Conservation (phyloP, 2,797 vertebrate genomes). For the Neoniphon sammara region DNA sequence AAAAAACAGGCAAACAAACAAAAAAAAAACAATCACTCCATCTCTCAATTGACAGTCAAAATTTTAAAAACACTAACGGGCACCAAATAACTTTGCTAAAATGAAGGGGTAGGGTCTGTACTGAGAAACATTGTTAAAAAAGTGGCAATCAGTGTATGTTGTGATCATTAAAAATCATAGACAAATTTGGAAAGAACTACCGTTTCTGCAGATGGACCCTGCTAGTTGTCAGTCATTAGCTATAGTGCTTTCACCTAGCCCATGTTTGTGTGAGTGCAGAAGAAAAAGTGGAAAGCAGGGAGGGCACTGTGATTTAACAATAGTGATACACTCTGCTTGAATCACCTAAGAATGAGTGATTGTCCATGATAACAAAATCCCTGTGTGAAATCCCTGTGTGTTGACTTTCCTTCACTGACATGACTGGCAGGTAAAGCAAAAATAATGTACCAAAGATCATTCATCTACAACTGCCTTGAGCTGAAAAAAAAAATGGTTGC, state of each 20-base stretch:
- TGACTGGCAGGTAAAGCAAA: neutral
- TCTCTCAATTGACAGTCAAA: neutral
- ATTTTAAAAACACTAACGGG: constrained; percentile 44
- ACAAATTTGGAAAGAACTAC: neutral
- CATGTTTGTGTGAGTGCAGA: neutral
- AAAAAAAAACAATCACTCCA: neutral
- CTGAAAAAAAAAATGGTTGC: neutral
- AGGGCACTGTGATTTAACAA: neutral
- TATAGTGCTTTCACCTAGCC: neutral
- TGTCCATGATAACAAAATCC: neutral
- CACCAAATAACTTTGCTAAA: constrained; percentile 21
- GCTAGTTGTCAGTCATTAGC: neutral
- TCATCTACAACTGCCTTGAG: neutral
- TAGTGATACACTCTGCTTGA: neutral
- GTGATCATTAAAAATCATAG: constrained; percentile 4
- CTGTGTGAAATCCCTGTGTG: neutral
- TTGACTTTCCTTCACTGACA: neutral
- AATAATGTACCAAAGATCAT: neutral
- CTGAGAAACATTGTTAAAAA: neutral
- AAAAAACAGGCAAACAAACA: constrained; percentile 1
- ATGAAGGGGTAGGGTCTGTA: constrained; percentile 29
- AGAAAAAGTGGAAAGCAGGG: neutral
- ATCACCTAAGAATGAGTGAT: neutral
- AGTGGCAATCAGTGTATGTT: constrained; percentile 9
- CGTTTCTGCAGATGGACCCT: neutral